Evolutionary conservation across 2,797 vertebrate genomes (phyloP).

Genomic region (Limnodromus scolopaceus): DNA sequence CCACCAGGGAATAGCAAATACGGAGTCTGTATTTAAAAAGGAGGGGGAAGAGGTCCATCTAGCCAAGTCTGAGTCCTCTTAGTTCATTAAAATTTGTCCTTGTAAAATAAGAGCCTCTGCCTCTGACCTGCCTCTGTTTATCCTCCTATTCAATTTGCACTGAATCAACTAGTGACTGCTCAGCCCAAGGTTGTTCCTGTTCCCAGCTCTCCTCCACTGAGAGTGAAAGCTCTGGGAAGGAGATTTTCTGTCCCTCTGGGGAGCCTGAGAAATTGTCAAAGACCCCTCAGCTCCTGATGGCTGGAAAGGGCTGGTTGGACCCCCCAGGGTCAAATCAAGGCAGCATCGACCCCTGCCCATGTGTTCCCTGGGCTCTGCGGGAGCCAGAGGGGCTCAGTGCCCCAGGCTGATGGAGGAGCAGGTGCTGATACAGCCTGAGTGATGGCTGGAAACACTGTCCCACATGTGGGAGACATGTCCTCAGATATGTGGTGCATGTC

Average conservation of each 20-base stretch:
- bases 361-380: neutral
- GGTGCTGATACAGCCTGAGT: neutral
- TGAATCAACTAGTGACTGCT: neutral
- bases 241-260: neutral
- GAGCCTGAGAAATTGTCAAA: neutral
- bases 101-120: neutral
- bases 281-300: neutral
- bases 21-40: neutral
- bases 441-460: neutral
- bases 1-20: accelerated
- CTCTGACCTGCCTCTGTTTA: neutral
- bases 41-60: neutral
- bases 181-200: neutral
- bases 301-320: neutral
- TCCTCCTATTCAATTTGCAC: neutral
- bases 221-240: neutral
- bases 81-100: neutral
- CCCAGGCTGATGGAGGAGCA: accelerated
- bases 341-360: accelerated
- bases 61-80: neutral
- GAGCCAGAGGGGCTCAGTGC: accelerated
- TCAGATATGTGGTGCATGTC: accelerated
- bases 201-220: neutral
- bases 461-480: accelerated
- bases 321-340: accelerated